phyloP scores from a whole-genome alignment of 2,888 invertebrate species.

The Mylabris sibirica region DNA sequence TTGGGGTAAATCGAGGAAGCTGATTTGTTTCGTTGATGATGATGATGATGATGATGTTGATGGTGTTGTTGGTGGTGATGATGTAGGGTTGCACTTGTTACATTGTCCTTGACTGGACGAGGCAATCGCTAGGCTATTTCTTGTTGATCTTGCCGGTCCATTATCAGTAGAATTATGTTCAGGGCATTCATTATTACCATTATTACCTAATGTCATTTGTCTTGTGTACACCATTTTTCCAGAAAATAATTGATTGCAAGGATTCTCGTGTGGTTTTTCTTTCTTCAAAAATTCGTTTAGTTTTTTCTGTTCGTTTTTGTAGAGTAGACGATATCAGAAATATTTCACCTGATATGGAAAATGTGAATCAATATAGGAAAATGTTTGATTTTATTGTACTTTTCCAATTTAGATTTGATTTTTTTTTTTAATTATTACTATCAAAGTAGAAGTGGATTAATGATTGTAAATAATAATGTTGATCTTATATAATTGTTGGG shows the following conservation, averaged over 20 bases:
- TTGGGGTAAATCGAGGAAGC: conserved; percentile 77
- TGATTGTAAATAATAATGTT: not conserved
- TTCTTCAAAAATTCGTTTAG: too few species aligned
- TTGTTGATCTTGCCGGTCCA: conserved; percentile 54
- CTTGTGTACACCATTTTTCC: conserved; percentile 64
- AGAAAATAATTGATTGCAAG: too few species aligned
- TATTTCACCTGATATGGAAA: not conserved
- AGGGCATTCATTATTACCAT: conserved; percentile 55
- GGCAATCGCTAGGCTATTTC: conserved; percentile 45
- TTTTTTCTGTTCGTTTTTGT: too few species aligned
- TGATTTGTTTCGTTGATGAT: conserved; percentile 44
- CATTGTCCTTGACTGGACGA: conserved; percentile 26
- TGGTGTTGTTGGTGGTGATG: conserved; percentile 47
- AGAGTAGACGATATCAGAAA: not conserved
- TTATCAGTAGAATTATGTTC: conserved; percentile 41
- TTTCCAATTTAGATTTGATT: not conserved
- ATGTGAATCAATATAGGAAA: conserved; percentile 10
- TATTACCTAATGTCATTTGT: conserved; percentile 64
- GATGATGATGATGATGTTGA: conserved; percentile 41
- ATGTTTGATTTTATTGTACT: too few species aligned
- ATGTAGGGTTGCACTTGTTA: conserved; percentile 21
- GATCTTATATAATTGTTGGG: conserved; percentile 14
- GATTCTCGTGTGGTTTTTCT: too few species aligned
- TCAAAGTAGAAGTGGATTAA: not conserved
- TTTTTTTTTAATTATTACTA: conserved; percentile 9